Evolutionary conservation across 2,113 vertebrate genomes (phyloP), one percentile per base, ranked within the genome.

Genomic region (Notiomystis cincta): DNA sequence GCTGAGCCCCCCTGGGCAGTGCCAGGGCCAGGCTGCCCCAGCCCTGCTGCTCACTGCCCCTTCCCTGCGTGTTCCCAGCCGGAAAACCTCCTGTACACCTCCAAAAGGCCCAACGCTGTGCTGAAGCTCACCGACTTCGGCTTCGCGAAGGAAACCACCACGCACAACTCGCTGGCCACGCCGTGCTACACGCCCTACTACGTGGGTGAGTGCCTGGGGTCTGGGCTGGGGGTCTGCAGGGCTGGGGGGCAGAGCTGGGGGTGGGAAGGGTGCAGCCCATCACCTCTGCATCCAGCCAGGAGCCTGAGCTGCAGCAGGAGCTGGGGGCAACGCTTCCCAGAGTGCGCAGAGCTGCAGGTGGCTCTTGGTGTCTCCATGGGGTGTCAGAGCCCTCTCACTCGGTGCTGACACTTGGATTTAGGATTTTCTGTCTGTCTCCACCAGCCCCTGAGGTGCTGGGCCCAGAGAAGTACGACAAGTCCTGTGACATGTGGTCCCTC

Each of bases 401-500:
- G 0, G 9, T 15, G 19, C 64, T 87, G 58, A 22, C 8, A 0
- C 81, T 11, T 25, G 8, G 33, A 33, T 71, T 89, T 21, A 17
- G 57, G 75, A 2, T 21, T 80, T 62, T 28, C 10, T 35, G 53
- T 72, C 30, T 91, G 35, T 78, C 42, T 61, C 62, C 33, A 4
- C 71, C 96, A 99, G 99, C 99, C 94, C 99, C 99, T 1, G 99
- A 99, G 95, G 99, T 99, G 84, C 98, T 99, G 88, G 99, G 99
- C 48, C 99, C 99, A 2, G 99, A 99, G 97, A 99, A 99, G 93
- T 99, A 99, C 22, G 99, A 99, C 98, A 99, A 99, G 96, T 99
- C 99, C 75, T 99, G 99, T 90, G 99, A 99, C 97, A 99, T 99
- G 99, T 99, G 99, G 99, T 99, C 99, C 33, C 97, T 99, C 44